phyloP scores from a whole-genome alignment of 2,888 invertebrate species.

The Orthonevra nobilis region DNA sequence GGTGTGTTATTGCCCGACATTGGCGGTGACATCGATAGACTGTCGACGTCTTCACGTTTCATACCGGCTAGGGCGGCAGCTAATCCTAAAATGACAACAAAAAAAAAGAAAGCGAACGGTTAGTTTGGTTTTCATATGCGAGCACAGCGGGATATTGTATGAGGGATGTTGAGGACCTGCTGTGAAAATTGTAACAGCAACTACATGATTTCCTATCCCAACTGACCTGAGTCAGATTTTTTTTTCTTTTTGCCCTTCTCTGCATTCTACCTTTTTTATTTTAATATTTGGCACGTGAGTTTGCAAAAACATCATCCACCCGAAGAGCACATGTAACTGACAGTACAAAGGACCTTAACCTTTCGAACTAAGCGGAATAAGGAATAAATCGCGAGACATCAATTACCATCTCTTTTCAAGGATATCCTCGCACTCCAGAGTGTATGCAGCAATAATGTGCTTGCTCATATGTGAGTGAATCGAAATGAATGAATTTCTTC shows the following conservation, averaged over 20 bases:
- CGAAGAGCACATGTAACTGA: conserved; percentile 41
- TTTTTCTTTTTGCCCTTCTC: conserved; percentile 23
- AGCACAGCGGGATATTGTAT: conserved; percentile 39
- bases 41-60: conserved; percentile 78
- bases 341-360: conserved; percentile 67
- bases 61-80: conserved; percentile 80
- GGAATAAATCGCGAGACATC: conserved; percentile 30
- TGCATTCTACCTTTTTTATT: not conserved
- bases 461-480: conserved; percentile 55
- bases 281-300: conserved; percentile 51
- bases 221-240: conserved; percentile 34
- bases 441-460: conserved; percentile 5
- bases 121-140: conserved; percentile 39
- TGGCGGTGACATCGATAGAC: conserved; percentile 78
- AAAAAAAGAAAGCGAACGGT: conserved; percentile 46
- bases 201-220: too few relatives aligned
- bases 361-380: conserved; percentile 48
- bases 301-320: conserved; percentile 10
- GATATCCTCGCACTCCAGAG: conserved; percentile 26
- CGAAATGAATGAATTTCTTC: conserved; percentile 8
- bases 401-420: conserved; percentile 54
- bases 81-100: conserved; percentile 75
- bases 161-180: conserved; percentile 50
- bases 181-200: conserved; percentile 70
- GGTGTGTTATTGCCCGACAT: conserved; percentile 78